Conservation (phyloP, 2,888 invertebrate species). For the Elmis aenea region DNA sequence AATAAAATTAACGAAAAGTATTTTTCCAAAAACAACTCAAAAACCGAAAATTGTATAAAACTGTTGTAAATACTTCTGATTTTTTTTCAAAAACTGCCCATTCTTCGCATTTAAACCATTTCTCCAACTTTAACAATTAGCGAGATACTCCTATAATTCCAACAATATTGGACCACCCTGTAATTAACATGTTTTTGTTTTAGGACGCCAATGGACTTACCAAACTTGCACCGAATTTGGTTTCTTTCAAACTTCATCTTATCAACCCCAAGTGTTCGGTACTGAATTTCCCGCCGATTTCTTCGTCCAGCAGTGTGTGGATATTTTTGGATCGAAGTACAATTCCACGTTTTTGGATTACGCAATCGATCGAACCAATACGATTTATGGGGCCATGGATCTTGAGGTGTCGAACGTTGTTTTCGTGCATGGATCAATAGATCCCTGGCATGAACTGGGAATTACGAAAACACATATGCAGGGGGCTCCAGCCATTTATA, state of each 20-base stretch:
- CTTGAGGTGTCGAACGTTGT: conserved; percentile 69
- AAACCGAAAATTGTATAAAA: too few relatives aligned
- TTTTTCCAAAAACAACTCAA: too few relatives aligned
- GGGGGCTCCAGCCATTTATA: conserved; percentile 65
- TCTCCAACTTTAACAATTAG: too few relatives aligned
- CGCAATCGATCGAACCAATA: conserved; percentile 69
- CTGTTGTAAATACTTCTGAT: too few relatives aligned
- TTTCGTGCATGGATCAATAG: conserved; percentile 83
- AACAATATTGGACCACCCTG: too few relatives aligned
- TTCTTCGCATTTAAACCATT: too few relatives aligned
- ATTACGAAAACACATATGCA: conserved; percentile 55
- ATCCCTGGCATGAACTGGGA: conserved; percentile 84
- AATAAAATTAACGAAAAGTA: too few relatives aligned
- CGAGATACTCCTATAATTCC: too few relatives aligned
- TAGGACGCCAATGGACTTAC: conserved; percentile 85
- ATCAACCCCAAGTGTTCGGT: conserved; percentile 62
- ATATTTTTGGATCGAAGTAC: conserved; percentile 76
- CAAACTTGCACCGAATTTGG: conserved; percentile 97
- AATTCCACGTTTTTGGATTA: conserved; percentile 55
- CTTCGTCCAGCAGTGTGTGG: conserved; percentile 75
- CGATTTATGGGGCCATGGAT: conserved; percentile 70
- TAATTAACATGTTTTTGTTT: conserved; percentile 2
- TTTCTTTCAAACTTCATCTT: conserved; percentile 85
- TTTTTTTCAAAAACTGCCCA: too few relatives aligned
- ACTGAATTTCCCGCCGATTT: conserved; percentile 70